Base-by-base conservation (phyloP, 2,797 vertebrate genomes). In the Coranthus polyacanthus region DNA sequence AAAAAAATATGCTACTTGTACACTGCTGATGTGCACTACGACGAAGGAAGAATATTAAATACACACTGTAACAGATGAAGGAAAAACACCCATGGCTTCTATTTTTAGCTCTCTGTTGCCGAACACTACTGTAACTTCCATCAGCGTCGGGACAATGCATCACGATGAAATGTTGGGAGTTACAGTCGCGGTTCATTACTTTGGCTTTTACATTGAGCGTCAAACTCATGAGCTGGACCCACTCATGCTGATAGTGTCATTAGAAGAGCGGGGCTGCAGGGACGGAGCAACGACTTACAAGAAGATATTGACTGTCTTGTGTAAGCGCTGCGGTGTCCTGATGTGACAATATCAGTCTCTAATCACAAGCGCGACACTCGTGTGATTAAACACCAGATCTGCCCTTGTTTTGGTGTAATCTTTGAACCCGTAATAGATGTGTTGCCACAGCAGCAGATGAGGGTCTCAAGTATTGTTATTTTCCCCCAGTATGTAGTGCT, bases 391-490 rank as follows among this genome's bases (percentile, higher is more conserved):
- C 29, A 51, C 77, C 45, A 73, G 52, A 72, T 59, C 68, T 66
- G 55, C 66, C 54, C 47, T 60, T 71, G 72, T n/a, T 77, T 79
- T 71, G 41, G 43, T 49, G 67, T 50, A 53, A 64, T 53, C 70
- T 81, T 86, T 88, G 75, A 69, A 83, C 80, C 77, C 81, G 72
- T 82, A 85, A 92, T 84, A 83, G 82, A 88, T 79, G 65, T 70
- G 82, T 86, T 90, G 83, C 80, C 77, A 86, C 81, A 79, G 83
- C 66, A 77, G 72, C 69, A 79, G 80, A 82, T 75, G 72, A 90
- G 69, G 65, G 70, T 69, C 62, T 82, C 60, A 78, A 89, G 73
- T 75, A 64, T 87, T 85, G 84, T 68, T 81, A 68, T 88, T 84
- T 88, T 74, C 72, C 75, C 61, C 36, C 74, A 75, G 52, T 53